Percentiles rank a stretch among this genome's conserved stretches.
These are phyloP conservation scores for Andrena dorsata DNA, from an alignment of 2,888 invertebrate species.

Conservation along the genomic window DNA sequence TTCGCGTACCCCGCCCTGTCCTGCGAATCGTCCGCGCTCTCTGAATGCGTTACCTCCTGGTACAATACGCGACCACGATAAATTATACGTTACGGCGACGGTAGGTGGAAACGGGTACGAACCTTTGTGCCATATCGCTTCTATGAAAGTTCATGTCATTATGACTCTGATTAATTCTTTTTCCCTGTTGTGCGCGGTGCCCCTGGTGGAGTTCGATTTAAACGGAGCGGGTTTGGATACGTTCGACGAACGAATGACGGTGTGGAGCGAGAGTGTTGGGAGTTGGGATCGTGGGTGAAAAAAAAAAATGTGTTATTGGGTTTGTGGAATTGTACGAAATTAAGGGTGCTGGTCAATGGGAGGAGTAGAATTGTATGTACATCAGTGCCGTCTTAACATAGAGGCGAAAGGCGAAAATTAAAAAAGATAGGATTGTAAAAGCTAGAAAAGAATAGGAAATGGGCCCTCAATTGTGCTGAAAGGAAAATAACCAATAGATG, in stretches of 20 bases:
- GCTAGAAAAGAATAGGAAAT: no score
- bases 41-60: slow-evolving; percentile 42
- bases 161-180: slow-evolving; percentile 30
- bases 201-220: neutral
- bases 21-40: slow-evolving; percentile 41
- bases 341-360: no score
- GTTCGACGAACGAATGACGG: neutral
- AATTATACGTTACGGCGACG: slow-evolving; percentile 40
- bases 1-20: slow-evolving; percentile 56
- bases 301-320: no score
- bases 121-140: slow-evolving; percentile 35
- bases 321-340: no score
- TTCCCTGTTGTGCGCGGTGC: neutral
- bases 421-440: no score
- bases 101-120: slow-evolving; percentile 4
- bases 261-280: no score
- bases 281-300: no score
- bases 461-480: no score
- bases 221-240: neutral
- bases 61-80: slow-evolving; percentile 41
- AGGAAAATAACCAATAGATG: no score
- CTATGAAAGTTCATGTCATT: slow-evolving; percentile 16
- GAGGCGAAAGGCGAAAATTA: no score
- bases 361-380: no score
- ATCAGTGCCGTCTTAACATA: no score